Percentiles rank a stretch among this genome's conserved stretches.
These are phyloP conservation scores for Bursaphelenchus mucronatus DNA, from an alignment of 1,140 invertebrate species.

Conservation along the genomic window DNA sequence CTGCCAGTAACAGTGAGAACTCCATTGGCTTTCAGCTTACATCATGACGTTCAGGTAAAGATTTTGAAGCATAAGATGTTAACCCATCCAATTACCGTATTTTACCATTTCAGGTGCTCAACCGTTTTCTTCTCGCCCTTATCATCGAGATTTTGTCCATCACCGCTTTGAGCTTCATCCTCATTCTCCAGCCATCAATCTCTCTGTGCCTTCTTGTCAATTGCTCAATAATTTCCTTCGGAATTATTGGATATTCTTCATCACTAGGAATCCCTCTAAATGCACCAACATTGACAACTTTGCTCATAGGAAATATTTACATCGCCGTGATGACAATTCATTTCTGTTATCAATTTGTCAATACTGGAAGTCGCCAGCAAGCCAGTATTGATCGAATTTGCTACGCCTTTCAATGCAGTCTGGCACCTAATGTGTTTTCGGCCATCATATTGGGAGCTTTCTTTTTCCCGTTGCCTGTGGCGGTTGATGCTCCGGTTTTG, in stretches of 20 bases:
- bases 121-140: constrained; percentile 10
- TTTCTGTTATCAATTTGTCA: constrained; percentile 39
- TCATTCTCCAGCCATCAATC: constrained; percentile 27
- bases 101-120: constrained; percentile 12
- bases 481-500: constrained; percentile 28
- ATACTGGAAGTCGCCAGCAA: constrained; percentile 30
- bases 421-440: constrained; percentile 29
- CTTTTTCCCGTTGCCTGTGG: constrained; percentile 26
- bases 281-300: constrained; percentile 14
- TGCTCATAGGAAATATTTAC: constrained; percentile 40
- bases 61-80: background rate
- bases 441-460: constrained; percentile 18
- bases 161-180: constrained; percentile 10
- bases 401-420: constrained; percentile 43
- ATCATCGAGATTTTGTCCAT: constrained; percentile 12
- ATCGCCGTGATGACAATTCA: constrained; percentile 28
- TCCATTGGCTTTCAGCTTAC: constrained; percentile 32
- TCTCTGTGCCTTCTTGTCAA: constrained; percentile 14
- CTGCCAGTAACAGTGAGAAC: constrained; percentile 30
- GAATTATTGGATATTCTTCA: constrained; percentile 3
- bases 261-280: constrained; percentile 21
- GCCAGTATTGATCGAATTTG: constrained; percentile 26
- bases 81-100: background rate
- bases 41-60: constrained; percentile 39
- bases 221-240: constrained; percentile 18